Evolutionary conservation across 2,797 vertebrate species (phyloP), one percentile per base, ranked within the genome.

Genomic region (Rousettus madagascariensis): DNA sequence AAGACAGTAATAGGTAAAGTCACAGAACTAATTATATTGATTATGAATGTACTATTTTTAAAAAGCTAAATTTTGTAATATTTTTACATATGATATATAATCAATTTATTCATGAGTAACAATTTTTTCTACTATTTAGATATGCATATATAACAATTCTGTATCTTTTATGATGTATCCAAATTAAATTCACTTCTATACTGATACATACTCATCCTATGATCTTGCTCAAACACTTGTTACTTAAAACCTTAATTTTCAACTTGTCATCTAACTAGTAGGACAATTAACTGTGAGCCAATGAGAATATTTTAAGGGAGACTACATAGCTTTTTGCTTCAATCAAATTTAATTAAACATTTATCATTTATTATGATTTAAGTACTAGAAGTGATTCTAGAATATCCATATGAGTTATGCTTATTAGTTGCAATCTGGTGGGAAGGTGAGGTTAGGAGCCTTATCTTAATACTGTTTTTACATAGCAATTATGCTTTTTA

Each of bases 11-110:
- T 85, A 72, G 26, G 16, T 78, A 72, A 66, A n/a, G 28, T 74
- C 66, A 93, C 11, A 82, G 38, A 96, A 69, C 43, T 72, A 92
- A 90, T 83, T 85, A 87, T 65, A 68, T 59, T 93, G 79, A 94
- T 92, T 93, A 51, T 9, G 1, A 90, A 90, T 38, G 51, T 74
- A 5, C 10, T 66, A 26, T 75, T 88, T 96, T 77, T 0, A 5
- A 46, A 75, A 93, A 92, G n/a, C 3, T 90, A 15, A 68, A 28
- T 16, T 63, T 80, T 63, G 5, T 61, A 77, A 82, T 90, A 93
- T 11, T 1, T 82, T 77, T 63, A 19, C 59, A 4, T 63, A 51
- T 74, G 38, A 87, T 61, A 41, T 86, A 51, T 38, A 51, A 51
- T 61, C 3, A 20, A 69, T 89, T 95, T 94, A 72, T 57, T 87